phyloP scores from a whole-genome alignment of 2,888 invertebrate genomes.

The Gnatocerus cornutus region DNA sequence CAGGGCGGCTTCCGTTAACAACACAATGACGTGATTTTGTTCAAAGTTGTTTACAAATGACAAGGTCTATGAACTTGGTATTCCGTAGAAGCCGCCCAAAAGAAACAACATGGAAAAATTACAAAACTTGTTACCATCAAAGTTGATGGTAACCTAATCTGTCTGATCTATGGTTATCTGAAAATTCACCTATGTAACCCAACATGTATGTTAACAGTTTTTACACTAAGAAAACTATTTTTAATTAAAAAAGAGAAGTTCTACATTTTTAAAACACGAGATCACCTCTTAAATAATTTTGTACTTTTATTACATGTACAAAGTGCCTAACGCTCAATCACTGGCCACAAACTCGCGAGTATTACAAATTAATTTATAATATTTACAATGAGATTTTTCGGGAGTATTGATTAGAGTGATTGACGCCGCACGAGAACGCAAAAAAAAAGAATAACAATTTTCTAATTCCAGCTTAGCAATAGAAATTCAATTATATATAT shows the following conservation, averaged over 20 bases:
- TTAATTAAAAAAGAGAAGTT: constrained; percentile 63
- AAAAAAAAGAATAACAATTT: constrained; percentile 59
- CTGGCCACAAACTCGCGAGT: constrained; percentile 45
- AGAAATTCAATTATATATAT: constrained; percentile 56
- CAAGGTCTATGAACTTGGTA: constrained; percentile 1
- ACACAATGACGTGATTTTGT: constrained; percentile 22
- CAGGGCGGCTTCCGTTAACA: constrained; percentile 58
- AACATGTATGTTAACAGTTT: constrained; percentile 49
- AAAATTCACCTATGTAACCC: constrained; percentile 47
- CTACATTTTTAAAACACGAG: constrained; percentile 66
- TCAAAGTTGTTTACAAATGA: constrained; percentile 15
- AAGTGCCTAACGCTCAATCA: constrained; percentile 40
- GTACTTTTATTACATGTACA: constrained; percentile 65
- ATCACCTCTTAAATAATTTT: constrained; percentile 70
- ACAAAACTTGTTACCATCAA: constrained; percentile 36
- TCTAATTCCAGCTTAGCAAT: constrained; percentile 59
- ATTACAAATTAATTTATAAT: constrained; percentile 46
- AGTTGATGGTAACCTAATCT: constrained; percentile 27
- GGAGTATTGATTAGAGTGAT: constrained; percentile 43
- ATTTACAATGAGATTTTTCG: constrained; percentile 49
- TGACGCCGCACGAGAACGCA: constrained; percentile 50
- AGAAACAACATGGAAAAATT: constrained; percentile 43
- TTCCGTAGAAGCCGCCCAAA: constrained; percentile 30
- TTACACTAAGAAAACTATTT: constrained; percentile 58
- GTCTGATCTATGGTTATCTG: constrained; percentile 37